Conservation (phyloP, 2,888 invertebrate genomes). For the Leptothorax acervorum region DNA sequence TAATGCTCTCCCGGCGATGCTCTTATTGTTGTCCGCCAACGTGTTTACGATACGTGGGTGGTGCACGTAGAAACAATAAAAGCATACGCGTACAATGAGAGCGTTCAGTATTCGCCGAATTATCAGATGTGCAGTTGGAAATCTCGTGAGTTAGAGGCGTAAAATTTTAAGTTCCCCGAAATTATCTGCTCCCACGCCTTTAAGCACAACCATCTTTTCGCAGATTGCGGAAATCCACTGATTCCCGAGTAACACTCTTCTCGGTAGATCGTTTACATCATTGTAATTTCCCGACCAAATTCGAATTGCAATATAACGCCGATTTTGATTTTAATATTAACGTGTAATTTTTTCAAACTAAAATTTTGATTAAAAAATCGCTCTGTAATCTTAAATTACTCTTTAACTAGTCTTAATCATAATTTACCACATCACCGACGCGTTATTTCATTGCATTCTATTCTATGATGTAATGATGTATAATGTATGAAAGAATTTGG, state of each 20-base stretch:
- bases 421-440: not conserved
- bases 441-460: not conserved
- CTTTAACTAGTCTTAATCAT: not conserved
- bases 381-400: not conserved
- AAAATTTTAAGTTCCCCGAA: not conserved
- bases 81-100: not conserved
- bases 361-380: not conserved
- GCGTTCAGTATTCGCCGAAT: not conserved
- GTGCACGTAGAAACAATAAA: conserved; percentile 31
- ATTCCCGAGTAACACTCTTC: not conserved
- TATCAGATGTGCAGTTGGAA: not conserved
- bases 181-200: not conserved
- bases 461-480: not conserved
- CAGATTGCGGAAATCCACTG: not conserved
- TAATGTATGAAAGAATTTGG: not conserved
- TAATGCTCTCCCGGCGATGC: conserved; percentile 55
- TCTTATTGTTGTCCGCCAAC: conserved; percentile 47
- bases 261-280: not conserved
- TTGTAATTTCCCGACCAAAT: not conserved
- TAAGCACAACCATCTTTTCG: not conserved
- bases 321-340: not conserved
- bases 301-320: not conserved
- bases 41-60: conserved; percentile 36
- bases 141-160: not conserved
- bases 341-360: not conserved